Percentiles rank a stretch among this genome's conserved stretches.
phyloP scores from a whole-genome alignment of 2,113 vertebrate species.

The Alexandromys fortis region DNA sequence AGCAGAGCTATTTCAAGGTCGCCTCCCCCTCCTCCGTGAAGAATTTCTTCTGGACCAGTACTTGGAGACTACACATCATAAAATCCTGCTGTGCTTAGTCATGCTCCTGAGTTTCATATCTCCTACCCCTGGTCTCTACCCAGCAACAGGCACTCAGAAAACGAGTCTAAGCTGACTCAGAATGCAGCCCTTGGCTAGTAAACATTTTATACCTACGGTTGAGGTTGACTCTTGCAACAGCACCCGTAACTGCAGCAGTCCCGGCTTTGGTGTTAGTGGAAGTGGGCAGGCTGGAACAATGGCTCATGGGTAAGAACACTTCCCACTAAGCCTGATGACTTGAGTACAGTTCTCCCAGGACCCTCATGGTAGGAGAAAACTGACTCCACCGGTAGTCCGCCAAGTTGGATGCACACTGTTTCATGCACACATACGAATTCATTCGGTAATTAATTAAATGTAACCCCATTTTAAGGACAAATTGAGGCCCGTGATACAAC shows the following conservation, averaged over 20 bases:
- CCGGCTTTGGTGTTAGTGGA: slow-evolving; percentile 22
- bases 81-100: not conserved
- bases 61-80: not conserved
- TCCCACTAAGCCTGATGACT: not conserved
- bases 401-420: too few relatives aligned
- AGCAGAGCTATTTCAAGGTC: not conserved
- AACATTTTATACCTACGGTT: not conserved
- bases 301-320: not conserved
- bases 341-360: not conserved
- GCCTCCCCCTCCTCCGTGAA: not conserved
- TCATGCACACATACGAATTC: not conserved
- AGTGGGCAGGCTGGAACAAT: not conserved
- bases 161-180: not conserved
- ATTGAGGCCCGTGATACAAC: not conserved
- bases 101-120: not conserved
- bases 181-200: not conserved
- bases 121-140: not conserved
- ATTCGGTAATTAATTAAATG: not conserved
- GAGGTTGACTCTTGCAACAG: not conserved
- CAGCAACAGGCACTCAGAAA: not conserved
- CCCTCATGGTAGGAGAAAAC: not conserved
- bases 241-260: not conserved
- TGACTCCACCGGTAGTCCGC: not conserved
- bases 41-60: not conserved
- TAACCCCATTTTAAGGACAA: not conserved